phyloP scores from a whole-genome alignment of 2,888 invertebrate species.

The Patella depressa region DNA sequence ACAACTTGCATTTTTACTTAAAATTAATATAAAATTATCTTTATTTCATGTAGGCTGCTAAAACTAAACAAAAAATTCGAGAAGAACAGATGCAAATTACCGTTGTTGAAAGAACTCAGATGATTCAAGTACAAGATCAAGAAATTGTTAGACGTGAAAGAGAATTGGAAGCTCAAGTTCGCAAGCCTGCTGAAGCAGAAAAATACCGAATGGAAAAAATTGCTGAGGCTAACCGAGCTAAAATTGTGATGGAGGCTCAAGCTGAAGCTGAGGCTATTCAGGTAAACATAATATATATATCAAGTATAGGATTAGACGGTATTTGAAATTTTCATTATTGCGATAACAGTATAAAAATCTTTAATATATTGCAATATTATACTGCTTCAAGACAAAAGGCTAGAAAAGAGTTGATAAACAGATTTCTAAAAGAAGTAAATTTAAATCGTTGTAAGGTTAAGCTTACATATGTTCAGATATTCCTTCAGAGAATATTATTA shows the following conservation, averaged over 20 bases:
- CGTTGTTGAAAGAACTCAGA: slow-evolving; percentile 89
- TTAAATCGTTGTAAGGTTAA: too few relatives aligned
- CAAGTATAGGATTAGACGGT: too few relatives aligned
- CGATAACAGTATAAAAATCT: too few relatives aligned
- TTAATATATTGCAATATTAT: too few relatives aligned
- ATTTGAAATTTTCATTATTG: too few relatives aligned
- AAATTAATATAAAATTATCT: background rate
- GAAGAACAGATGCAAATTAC: slow-evolving; percentile 97
- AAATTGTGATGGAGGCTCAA: slow-evolving; percentile 91
- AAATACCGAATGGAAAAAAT: slow-evolving; percentile 90
- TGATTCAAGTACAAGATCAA: slow-evolving; percentile 94
- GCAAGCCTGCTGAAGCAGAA: slow-evolving; percentile 96
- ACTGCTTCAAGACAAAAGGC: too few relatives aligned
- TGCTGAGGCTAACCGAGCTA: slow-evolving; percentile 88
- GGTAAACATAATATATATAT: slow-evolving; percentile 31
- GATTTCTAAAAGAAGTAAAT: too few relatives aligned
- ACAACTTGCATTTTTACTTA: too few relatives aligned
- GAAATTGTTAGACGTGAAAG: slow-evolving; percentile 92
- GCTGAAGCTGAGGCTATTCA: slow-evolving; percentile 89
- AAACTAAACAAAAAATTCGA: slow-evolving; percentile 94
- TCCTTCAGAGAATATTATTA: too few relatives aligned
- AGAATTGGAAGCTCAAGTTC: slow-evolving; percentile 92
- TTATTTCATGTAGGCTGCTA: slow-evolving; percentile 72
- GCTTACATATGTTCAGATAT: too few relatives aligned
- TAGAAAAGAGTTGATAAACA: too few relatives aligned